Base-by-base conservation (phyloP, 2,888 invertebrate genomes). In the Scaptomyza flava region DNA sequence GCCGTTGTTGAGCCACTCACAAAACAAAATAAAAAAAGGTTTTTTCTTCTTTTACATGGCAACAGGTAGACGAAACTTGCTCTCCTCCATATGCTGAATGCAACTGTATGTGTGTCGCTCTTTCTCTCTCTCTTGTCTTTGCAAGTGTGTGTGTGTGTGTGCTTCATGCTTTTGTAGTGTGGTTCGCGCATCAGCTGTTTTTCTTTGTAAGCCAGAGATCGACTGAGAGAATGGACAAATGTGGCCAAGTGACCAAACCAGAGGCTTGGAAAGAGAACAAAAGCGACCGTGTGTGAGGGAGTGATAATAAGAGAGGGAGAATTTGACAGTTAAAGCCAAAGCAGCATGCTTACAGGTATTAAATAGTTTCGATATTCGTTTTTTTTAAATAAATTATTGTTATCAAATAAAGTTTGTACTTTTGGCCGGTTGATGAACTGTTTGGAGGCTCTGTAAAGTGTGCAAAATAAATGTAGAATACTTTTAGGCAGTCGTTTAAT, bases 181-280 rank as follows among this genome's bases (percentile, higher is more conserved):
- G 62, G 45, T 48, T 60, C 30, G 12, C 43, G 51, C 61, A 76
- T 76, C 76, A 76, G 76, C 76, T 77, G 77, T 68, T 77, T 71
- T 54, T 33, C 20, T 54, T 54, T 56, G 41, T 53, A 59, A 58
- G 48, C 50, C 58, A 54, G 31, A 36, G 57, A 63, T 51, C 47
- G 27, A n/a, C 27, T 30, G 43, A 30, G 50, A 68, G 74, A 23
- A 12, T 20, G 45, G 41, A 12, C 5, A 38, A 38, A 36, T 31
- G 11, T 51, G 70, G 30, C 12, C 70, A 63, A 42, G 33, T 47
- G 54, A 46, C 38, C 73, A 62, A 59, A 57, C 47, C 11, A 46
- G 33, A 33, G 41, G n/a, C 11, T 14, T 30, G 36, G 41, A 38
- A 52, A 5, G 47, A 30, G 45, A 8, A 17, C 17, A 43, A 52